Evolutionary conservation across 2,113 vertebrate species (phyloP).

Genomic region (Eulemur rufifrons): DNA sequence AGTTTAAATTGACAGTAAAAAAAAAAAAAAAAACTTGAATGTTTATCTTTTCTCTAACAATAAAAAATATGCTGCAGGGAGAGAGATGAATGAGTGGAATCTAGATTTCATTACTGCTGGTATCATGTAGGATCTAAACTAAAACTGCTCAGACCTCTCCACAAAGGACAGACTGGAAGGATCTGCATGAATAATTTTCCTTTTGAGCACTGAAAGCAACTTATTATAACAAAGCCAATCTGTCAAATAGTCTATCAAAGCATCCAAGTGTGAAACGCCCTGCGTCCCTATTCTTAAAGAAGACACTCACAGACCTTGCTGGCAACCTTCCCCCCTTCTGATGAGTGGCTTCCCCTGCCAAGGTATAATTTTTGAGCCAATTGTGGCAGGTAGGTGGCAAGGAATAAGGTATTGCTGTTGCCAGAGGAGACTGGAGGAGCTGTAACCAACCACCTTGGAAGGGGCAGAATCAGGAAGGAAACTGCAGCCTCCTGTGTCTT

Average conservation of each 20-base stretch:
- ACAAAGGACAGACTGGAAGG: background rate
- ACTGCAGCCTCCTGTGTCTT: background rate
- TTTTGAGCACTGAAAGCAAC: background rate
- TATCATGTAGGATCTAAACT: background rate
- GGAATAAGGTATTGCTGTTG: background rate
- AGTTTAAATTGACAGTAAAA: background rate
- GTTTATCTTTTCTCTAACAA: background rate
- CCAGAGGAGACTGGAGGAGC: background rate
- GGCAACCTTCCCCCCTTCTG: background rate
- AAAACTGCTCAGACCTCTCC: background rate
- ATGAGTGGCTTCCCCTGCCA: background rate
- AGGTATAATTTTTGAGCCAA: background rate
- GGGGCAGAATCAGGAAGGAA: background rate
- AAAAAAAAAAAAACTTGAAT: background rate
- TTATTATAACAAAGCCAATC: background rate
- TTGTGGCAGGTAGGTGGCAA: background rate
- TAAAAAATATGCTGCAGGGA: background rate
- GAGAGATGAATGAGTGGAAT: background rate
- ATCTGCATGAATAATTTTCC: background rate
- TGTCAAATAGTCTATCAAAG: background rate
- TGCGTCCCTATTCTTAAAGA: background rate
- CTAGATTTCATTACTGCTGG: background rate
- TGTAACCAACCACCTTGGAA: background rate
- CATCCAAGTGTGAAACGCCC: background rate
- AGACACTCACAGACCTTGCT: background rate